A percentile compares a stretch with the other conserved stretches of the same genome.
phyloP scores from a whole-genome alignment of 2,113 vertebrate species.

The Cynoglossus semilaevis region DNA sequence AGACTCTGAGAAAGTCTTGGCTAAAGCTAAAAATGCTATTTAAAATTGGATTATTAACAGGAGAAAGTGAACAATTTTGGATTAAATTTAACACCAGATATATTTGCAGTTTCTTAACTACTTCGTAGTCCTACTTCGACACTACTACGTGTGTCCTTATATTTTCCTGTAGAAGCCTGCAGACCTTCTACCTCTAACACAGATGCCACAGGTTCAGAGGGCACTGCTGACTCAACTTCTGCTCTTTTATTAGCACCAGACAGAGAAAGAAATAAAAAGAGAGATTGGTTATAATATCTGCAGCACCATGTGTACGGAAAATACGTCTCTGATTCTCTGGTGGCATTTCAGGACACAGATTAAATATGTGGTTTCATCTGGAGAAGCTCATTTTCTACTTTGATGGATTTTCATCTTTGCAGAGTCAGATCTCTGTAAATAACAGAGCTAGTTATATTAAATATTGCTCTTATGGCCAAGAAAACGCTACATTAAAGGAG shows the following conservation, averaged over 20 bases:
- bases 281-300: slow-evolving; percentile 21
- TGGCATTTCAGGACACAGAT: slow-evolving; percentile 17
- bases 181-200: slow-evolving; percentile 37
- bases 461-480: background rate
- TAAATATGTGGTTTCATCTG: slow-evolving; percentile 39
- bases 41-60: too few relatives aligned
- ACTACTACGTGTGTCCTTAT: too few relatives aligned
- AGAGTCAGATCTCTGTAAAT: slow-evolving; percentile 6
- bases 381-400: slow-evolving; percentile 14
- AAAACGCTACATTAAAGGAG: background rate
- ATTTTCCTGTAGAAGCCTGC: slow-evolving; percentile 4
- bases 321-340: slow-evolving; percentile 11
- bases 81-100: too few relatives aligned
- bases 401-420: slow-evolving; percentile 18
- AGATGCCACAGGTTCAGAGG: slow-evolving; percentile 35
- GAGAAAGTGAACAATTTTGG: too few relatives aligned
- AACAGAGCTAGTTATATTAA: background rate
- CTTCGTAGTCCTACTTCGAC: too few relatives aligned
- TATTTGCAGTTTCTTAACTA: too few relatives aligned
- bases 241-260: slow-evolving; percentile 44
- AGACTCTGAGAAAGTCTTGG: too few relatives aligned
- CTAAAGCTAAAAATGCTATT: too few relatives aligned
- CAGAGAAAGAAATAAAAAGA: slow-evolving; percentile 9
- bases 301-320: slow-evolving; percentile 29
- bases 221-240: slow-evolving; percentile 23